Base-by-base conservation (phyloP, 2,113 vertebrate species). In the Cyanoderma ruficeps region DNA sequence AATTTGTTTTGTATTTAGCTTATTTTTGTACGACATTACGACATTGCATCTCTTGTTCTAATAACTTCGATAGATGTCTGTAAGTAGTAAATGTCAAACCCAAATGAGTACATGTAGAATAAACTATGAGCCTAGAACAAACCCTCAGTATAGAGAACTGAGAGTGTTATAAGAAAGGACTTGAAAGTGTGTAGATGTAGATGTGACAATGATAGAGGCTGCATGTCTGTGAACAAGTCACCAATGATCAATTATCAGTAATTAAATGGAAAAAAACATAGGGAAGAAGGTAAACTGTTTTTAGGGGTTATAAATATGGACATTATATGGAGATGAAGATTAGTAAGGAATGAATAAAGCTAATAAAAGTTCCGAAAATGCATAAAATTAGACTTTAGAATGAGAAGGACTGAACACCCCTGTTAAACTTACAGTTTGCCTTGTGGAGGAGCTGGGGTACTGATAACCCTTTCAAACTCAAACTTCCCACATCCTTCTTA, bases 361-460 rank as follows among this genome's bases (percentile, higher is more conserved):
- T 46, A 20, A 46, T 8, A 46, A 20, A 20, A 46, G 44, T 20
- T 46, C 44, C 8, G 9, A 46, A 46, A 46, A 10, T 46, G 19
- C 8, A 46, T 19, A 10, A 49, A 87, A 46, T 30, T 37, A 60
- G 11, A 64, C 20, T 5, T n/a, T 27, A 53, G 13, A 44, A 46
- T 50, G 9, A 64, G 4, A 21, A 89, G 9, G 7, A 72, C 72
- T 41, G 6, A 69, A 52, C 6, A 52, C 2, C 1, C 3, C 6
- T 56, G 9, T 30, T 15, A 60, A 70, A 60, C 30, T 47, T 25
- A 19, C 4, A 18, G 8, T 52, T 72, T 23, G 2, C 5, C 6
- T 4, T 37, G 0, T 39, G 17, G 10, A 24, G 13, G 13, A 37
- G 5, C 2, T 65, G 28, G 18, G 2, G 5, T 55, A 6, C 31